A percentile compares a stretch with the other conserved stretches of the same genome.
Evolutionary conservation across 2,113 vertebrate genomes (phyloP).

Genomic region (Willisornis vidua): DNA sequence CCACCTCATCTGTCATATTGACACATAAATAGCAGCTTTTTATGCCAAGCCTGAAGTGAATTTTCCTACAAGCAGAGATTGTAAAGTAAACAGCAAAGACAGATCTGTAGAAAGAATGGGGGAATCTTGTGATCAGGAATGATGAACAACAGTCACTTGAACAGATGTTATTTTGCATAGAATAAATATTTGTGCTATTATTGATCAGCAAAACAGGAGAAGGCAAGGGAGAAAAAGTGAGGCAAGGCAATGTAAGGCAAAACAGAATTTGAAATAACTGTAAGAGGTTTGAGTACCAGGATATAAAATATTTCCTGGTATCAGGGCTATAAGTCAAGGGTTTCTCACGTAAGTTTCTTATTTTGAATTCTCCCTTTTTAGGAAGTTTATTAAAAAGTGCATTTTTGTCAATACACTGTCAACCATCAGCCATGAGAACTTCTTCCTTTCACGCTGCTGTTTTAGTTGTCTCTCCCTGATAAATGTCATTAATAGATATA

Average conservation of each 20-base stretch:
- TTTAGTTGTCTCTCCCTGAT: not conserved
- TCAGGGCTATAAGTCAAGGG: not conserved
- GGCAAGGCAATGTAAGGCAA: not conserved
- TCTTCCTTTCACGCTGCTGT: not conserved
- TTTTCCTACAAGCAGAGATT: not conserved
- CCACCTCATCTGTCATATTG: not conserved
- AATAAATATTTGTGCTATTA: not conserved
- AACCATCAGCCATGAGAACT: not conserved
- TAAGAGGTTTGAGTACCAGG: not conserved
- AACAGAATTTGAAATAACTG: not conserved
- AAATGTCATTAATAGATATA: not conserved
- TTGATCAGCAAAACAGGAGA: not conserved
- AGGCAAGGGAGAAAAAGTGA: not conserved
- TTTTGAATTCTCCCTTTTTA: not conserved
- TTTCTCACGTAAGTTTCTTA: not conserved
- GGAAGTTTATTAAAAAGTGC: not conserved
- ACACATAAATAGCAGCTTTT: not conserved
- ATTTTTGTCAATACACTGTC: not conserved
- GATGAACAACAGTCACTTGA: not conserved
- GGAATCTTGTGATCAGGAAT: not conserved
- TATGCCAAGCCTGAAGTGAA: not conserved
- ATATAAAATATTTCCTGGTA: not conserved
- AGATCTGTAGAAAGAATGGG: not conserved
- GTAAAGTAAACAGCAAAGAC: not conserved
- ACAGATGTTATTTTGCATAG: not conserved